Base-by-base conservation (phyloP, 1,140 invertebrate species). In the Rhopalosiphum maidis region DNA sequence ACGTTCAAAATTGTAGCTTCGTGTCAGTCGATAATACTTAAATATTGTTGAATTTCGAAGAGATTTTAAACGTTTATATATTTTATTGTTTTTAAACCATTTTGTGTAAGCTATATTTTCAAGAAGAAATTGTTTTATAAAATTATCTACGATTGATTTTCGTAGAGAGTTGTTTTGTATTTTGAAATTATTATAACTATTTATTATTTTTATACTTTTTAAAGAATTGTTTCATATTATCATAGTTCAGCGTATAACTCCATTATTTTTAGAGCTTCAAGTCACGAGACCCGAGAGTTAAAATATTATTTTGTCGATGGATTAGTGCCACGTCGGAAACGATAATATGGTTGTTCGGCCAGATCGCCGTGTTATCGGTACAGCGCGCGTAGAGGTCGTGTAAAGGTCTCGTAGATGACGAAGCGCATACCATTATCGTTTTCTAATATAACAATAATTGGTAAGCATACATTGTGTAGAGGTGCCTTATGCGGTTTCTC, bases 381-480 rank as follows among this genome's bases (percentile, higher is more conserved):
- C 35, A 22, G 21, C 22, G 77, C 83, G 3, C 15, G 8, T 30
- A 15, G 43, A 23, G 87, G 87, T 88, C 87, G 46, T 18, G 30
- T 35, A 88, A 51, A 88, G 86, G 87, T 88, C 48, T 88, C 87
- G 7, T 18, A 5, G 18, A 88, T 88, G 87, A 88, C 87, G 18
- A 48, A 18, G 87, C 46, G 46, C 6, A 51, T 88, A 86, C 60
- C 60, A 77, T 77, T 48, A 86, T 86, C n/a, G 87, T 51, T 85
- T 85, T 85, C 83, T 85, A 85, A 85, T 41, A 77, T 77, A 77
- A 77, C n/a, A 77, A 77, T 77, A 77, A 77, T 77, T 77, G 60
- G 60, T n/a, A 77, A n/a, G 9, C 11, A 77, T 77, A n/a, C 30
- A 77, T 77, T 77, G 60, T 77, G 60, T n/a, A n/a, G 11, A 68